Base-by-base conservation (phyloP, 2,113 vertebrate species). In the Chaenogobius annularis region DNA sequence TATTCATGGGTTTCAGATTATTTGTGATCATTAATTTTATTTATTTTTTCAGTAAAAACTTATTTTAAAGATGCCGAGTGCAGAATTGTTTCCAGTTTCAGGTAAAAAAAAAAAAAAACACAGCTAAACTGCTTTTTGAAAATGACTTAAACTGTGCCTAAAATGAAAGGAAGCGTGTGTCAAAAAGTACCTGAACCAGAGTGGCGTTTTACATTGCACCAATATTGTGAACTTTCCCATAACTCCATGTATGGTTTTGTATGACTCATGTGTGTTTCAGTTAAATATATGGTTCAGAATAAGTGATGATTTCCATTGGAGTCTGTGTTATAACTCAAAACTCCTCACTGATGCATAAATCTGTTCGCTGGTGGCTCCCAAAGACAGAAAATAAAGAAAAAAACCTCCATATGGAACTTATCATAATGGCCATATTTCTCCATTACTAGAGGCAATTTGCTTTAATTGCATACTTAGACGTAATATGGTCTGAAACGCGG, bases 381-480 rank as follows among this genome's bases (percentile, higher is more conserved):
- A 64, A 71, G 73, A 85, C 76, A 50, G 43, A 86, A 76, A 76
- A 55, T 40, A 77, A 35, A 43, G 43, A 22, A 62, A 77, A 69
- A 55, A 81, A 83, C 50, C 48, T 66, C 83, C 88, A 90, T 88
- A 81, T 90, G 88, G 85, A 85, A 88, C 74, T 81, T 79, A 88
- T 88, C 85, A 82, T 64, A 82, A 71, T 31, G n/a, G 63, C 74
- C 84, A 78, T 85, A 88, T 89, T 90, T 88, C 77, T 79, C 70
- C 50, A 81, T 88, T 80, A 85, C 81, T 76, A 35, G 66, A 78
- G 79, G 88, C 85, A 85, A 85, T 90, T 91, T 84, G 85, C 84
- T 90, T 83, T 90, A 91, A 91, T 89, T 88, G 85, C 80, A 76
- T 82, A 84, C 87, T 90, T 88, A 85, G 83, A 88, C 70, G 84